These are phyloP conservation scores for Pseudomyrmex flavicornis DNA, from an alignment of 1,140 invertebrate genomes.

Conservation along the genomic window DNA sequence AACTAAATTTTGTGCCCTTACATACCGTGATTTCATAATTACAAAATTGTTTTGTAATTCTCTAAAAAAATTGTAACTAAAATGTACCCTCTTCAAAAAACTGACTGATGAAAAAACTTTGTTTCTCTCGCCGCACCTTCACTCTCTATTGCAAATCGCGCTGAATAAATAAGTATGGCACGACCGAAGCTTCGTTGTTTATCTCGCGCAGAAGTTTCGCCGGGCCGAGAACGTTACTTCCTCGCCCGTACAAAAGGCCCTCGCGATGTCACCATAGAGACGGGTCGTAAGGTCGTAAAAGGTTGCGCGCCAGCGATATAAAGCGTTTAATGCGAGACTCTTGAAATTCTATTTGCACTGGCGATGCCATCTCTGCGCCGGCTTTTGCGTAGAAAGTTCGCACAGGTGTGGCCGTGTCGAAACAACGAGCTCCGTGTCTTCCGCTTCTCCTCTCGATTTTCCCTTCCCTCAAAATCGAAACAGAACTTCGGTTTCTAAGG, in stretches of 20 bases:
- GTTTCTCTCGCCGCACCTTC: neutral
- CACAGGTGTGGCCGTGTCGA: conserved; percentile 66
- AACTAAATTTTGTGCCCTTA: no score
- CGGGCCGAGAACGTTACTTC: conserved; percentile 63
- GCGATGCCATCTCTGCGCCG: conserved; percentile 50
- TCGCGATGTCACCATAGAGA: conserved; percentile 73
- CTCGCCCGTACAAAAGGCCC: conserved; percentile 68
- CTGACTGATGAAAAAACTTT: conserved; percentile 31
- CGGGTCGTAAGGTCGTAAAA: conserved; percentile 73
- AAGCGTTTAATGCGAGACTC: conserved; percentile 74
- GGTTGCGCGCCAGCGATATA: conserved; percentile 71
- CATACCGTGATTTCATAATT: no score
- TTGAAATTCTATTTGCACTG: conserved; percentile 75
- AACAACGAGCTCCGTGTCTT: conserved; percentile 56
- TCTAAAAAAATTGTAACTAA: neutral
- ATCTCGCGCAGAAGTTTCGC: conserved; percentile 58
- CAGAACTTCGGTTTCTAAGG: conserved; percentile 1
- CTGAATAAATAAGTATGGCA: conserved; percentile 47
- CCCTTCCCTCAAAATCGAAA: conserved; percentile 25
- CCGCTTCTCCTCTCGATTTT: neutral
- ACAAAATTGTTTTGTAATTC: no score
- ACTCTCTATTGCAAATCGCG: conserved; percentile 23
- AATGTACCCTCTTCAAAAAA: neutral
- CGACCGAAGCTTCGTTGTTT: conserved; percentile 42
- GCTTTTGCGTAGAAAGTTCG: conserved; percentile 54